These are phyloP conservation scores for Platycercus adscitus DNA, from an alignment of 2,113 vertebrate species.

Conservation along the genomic window DNA sequence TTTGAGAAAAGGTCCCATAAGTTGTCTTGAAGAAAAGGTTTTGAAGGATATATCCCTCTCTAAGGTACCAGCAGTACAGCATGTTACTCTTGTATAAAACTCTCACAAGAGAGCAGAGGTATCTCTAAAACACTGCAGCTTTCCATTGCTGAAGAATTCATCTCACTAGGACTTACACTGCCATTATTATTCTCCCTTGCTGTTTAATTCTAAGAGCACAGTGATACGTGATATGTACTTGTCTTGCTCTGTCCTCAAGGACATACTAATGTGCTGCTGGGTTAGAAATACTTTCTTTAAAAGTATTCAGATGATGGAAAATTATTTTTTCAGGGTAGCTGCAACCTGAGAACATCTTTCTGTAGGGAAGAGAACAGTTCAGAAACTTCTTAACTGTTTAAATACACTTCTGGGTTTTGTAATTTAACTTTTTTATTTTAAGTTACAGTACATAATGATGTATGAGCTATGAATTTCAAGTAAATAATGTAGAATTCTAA, in stretches of 20 bases:
- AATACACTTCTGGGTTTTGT: not conserved
- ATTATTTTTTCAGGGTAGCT: constrained; percentile 13
- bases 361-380: not conserved
- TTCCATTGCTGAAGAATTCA: not conserved
- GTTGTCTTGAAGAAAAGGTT: not conserved
- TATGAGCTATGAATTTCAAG: not conserved
- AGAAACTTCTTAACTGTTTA: constrained; percentile 53
- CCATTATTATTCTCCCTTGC: not conserved
- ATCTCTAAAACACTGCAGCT: not conserved
- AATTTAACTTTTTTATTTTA: not conserved
- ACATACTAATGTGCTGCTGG: constrained; percentile 44
- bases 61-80: not conserved
- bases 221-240: not conserved
- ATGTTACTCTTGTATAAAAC: not conserved
- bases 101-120: not conserved
- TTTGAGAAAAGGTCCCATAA: not conserved
- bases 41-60: not conserved
- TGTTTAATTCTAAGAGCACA: not conserved
- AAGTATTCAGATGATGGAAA: constrained; percentile 26
- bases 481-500: not conserved
- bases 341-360: constrained; percentile 53
- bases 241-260: constrained; percentile 48
- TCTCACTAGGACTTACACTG: not conserved
- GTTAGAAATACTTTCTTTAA: constrained; percentile 37
- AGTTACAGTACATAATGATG: not conserved